Evolutionary conservation across 2,113 vertebrate genomes (phyloP), one percentile per base, ranked within the genome.

Genomic region (Sinocyclocheilus grahami): DNA sequence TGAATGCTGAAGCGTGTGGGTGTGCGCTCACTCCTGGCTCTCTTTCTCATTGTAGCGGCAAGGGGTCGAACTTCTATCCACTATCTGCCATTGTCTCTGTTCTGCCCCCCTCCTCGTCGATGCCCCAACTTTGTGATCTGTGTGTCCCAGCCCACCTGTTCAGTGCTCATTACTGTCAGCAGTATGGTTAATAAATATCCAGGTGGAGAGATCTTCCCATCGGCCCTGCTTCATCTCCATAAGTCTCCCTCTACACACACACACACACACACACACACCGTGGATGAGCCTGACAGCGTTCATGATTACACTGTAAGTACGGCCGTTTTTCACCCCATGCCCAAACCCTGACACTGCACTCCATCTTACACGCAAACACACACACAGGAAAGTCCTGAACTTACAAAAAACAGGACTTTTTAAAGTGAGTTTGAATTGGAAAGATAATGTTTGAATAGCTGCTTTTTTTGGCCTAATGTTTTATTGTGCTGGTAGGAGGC

Each of bases 291-390:
- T 94, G 94, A 95, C 94, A 94, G 92, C 86, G 91, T 92, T 93
- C 94, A 94, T 95, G 94, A 95, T 95, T 95, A 94, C 95, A 95
- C 93, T 91, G 92, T 95, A 95, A 95, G 93, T 91, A 92, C 91
- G 92, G 92, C 93, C 94, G 92, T 95, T 95, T 94, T 94, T 95
- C 95, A 95, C 92, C 93, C 90, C 91, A 92, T 93, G 92, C 93
- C 93, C 93, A 94, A 93, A 94, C 90, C 90, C 87, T 90, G 92
- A 94, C 94, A 94, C 92, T 27, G 87, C 89, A 92, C 93, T 95
- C 93, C 91, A 94, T 95, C 94, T 95, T 94, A 87, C 82, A 87
- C 89, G 89, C 89, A 87, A 48, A 87, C 89, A 89, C 88, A n/a
- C 89, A 79, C 79, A 84, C 87, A 81, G 87, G 79, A 93, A 87